Evolutionary conservation across 2,113 vertebrate genomes (phyloP), one percentile per base, ranked within the genome.

Genomic region (Trichechus manatus): DNA sequence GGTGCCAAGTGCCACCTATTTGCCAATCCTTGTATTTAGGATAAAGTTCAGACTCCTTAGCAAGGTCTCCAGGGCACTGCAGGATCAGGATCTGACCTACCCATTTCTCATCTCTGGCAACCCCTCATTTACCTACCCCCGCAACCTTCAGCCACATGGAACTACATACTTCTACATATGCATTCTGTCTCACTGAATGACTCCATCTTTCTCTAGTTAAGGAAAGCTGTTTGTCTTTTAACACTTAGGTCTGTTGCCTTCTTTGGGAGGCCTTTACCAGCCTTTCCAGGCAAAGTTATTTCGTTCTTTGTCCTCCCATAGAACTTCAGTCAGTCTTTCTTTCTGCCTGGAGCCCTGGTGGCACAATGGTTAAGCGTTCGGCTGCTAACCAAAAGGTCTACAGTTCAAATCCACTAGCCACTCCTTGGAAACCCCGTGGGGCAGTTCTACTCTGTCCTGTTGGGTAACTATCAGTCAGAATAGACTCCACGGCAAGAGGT

Each of bases 41-140:
- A 53, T 70, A 75, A 94, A 94, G 89, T 90, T 93, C 64, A 93
- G 72, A 50, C 81, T 95, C 53, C 79, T 68, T 44, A 78, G 56
- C 66, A 90, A 61, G 63, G 50, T 89, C 42, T 70, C 78, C 10
- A 42, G 50, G 25, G 83, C 23, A 39, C n/a, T 39, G 68, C 20
- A 79, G 33, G n/a, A n/a, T 91, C 33, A 29, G 74, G 80, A 42
- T 66, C 59, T 72, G 85, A 61, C 61, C 42, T 53, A 17, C 64
- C 63, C 5, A 1, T 72, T 91, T 77, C 19, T 70, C 36, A 11
- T 59, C 29, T 53, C 29, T 66, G 68, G 6, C 56, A 17, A 0
- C 36, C 6, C 68, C 44, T 36, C n/a, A 14, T 36, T 77, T 29
- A 17, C 22, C 66, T 19, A 56, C 27, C 5, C 36, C 9, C 39